Evolutionary conservation across 2,888 invertebrate species (phyloP).

Genomic region (Caradrina clavipalpis): DNA sequence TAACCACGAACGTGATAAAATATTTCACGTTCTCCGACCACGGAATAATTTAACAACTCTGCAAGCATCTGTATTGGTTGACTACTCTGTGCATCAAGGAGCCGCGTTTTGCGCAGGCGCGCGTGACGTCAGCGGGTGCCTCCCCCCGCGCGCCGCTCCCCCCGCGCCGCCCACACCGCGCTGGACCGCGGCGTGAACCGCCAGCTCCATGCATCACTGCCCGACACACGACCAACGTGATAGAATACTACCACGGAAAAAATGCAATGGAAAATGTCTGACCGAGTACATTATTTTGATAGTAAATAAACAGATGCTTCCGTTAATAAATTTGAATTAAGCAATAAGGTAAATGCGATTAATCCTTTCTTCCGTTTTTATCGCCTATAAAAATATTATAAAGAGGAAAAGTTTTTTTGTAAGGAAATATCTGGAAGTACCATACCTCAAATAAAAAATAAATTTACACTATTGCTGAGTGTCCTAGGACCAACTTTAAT

Average conservation of each 20-base stretch:
- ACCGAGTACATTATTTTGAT: slow-evolving; percentile 17
- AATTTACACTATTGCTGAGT: no score
- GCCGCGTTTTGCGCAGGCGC: slow-evolving; percentile 81
- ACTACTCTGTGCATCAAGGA: slow-evolving; percentile 81
- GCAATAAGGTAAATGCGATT: not conserved
- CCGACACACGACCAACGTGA: slow-evolving; percentile 50
- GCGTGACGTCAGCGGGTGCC: slow-evolving; percentile 85
- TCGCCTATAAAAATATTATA: not conserved
- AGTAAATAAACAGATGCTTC: slow-evolving; percentile 5
- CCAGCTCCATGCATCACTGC: slow-evolving; percentile 65
- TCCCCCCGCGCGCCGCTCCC: slow-evolving; percentile 56
- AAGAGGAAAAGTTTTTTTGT: not conserved
- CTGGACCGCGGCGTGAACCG: slow-evolving; percentile 68
- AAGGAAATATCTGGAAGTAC: not conserved
- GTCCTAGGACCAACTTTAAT: not conserved
- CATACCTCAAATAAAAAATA: not conserved
- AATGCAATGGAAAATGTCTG: slow-evolving; percentile 34
- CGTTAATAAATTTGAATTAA: not conserved
- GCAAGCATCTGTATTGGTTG: slow-evolving; percentile 67
- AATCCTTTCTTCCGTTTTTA: not conserved
- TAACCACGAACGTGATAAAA: slow-evolving; percentile 37
- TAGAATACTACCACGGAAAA: slow-evolving; percentile 50
- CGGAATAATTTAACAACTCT: slow-evolving; percentile 52
- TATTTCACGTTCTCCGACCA: slow-evolving; percentile 40
- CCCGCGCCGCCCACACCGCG: slow-evolving; percentile 65